These are phyloP conservation scores for Dasypogon diadema DNA, from an alignment of 2,888 invertebrate species.

Conservation along the genomic window DNA sequence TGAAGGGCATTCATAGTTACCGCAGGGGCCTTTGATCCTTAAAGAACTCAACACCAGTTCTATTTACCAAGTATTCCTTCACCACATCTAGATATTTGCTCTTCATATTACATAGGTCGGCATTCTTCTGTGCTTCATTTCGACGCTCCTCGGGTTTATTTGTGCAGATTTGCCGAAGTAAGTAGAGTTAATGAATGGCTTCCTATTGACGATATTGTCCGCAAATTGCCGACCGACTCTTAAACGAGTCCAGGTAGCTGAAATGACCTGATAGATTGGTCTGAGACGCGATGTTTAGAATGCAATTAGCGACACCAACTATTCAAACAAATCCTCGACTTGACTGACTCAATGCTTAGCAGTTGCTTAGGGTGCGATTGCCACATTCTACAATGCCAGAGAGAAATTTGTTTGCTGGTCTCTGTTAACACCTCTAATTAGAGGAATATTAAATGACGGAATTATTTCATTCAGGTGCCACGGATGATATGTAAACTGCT, in stretches of 20 bases:
- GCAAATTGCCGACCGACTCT: constrained; percentile 14
- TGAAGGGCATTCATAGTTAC: constrained; percentile 11
- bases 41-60: constrained; percentile 30
- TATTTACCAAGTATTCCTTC: constrained; percentile 29
- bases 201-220: constrained; percentile 17
- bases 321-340: not conserved
- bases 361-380: too few species aligned
- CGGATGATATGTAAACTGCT: too few species aligned
- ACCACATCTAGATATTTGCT: constrained; percentile 9
- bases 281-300: constrained; percentile 6
- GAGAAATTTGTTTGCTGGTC: too few species aligned
- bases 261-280: constrained; percentile 37
- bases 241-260: constrained; percentile 8
- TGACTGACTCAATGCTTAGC: not conserved
- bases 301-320: constrained; percentile 39
- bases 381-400: too few species aligned
- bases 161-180: not conserved
- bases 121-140: constrained; percentile 8
- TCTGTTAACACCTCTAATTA: too few species aligned
- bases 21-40: constrained; percentile 29
- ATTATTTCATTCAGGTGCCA: too few species aligned
- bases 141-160: not conserved
- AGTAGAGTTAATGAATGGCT: not conserved
- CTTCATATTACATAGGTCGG: constrained; percentile 26
- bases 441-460: too few species aligned